A percentile compares a stretch with the other conserved stretches of the same genome.
Conservation (phyloP, 1,140 invertebrate genomes). For the Zaprionus ornatus region DNA sequence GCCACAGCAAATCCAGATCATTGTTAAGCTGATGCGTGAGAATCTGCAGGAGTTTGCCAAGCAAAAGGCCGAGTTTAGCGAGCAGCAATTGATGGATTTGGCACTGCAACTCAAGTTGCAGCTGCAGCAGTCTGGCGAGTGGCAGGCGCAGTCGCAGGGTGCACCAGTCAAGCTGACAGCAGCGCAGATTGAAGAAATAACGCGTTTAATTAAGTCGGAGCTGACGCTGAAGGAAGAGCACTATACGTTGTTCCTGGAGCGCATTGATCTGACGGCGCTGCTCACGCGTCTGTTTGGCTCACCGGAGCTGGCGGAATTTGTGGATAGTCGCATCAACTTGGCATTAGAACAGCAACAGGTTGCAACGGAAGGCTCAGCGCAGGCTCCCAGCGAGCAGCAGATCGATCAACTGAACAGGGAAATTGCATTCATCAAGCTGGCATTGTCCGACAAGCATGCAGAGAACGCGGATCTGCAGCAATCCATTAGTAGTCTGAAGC, state of each 20-base stretch:
- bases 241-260: conserved; percentile 80
- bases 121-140: conserved; percentile 45
- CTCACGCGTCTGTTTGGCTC: conserved; percentile 56
- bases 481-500: conserved; percentile 64
- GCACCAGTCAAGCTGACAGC: conserved; percentile 53
- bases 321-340: conserved; percentile 57
- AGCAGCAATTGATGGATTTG: conserved; percentile 52
- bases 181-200: conserved; percentile 82
- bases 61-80: conserved; percentile 40
- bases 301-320: conserved; percentile 50
- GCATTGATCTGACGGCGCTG: conserved; percentile 62
- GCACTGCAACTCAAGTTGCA: conserved; percentile 47
- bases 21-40: conserved; percentile 64
- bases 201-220: conserved; percentile 67
- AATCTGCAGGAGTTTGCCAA: conserved; percentile 49
- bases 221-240: conserved; percentile 61
- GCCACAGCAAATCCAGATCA: conserved; percentile 57
- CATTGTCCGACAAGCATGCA: conserved; percentile 73
- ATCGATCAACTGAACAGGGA: conserved; percentile 83
- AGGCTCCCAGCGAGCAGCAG: conserved; percentile 53
- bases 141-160: conserved; percentile 28
- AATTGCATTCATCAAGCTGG: conserved; percentile 83
- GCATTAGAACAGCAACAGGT: conserved; percentile 26
- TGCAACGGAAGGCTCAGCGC: conserved; percentile 31
- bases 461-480: conserved; percentile 79